Evolutionary conservation across 2,113 vertebrate species (phyloP), one percentile per base, ranked within the genome.

Genomic region (Sinosuthora webbiana): DNA sequence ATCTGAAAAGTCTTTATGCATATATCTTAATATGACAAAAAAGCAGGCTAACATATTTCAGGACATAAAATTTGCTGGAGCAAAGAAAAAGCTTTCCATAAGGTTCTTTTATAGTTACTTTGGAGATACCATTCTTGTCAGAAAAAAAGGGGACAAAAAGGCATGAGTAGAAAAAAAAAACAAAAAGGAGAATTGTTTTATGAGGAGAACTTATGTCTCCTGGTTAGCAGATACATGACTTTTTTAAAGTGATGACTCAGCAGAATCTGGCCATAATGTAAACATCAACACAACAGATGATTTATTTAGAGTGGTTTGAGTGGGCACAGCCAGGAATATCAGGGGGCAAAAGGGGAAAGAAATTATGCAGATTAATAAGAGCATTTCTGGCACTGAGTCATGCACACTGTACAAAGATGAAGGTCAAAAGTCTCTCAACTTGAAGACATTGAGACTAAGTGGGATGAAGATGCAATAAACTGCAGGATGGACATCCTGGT

Each of bases 161-260:
- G 3, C 13, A 23, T 3, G 2, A 67, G 7, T 20, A 62, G 21
- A 17, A 68, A 82, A 73, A 69, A 76, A 82, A 78, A 63, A 41
- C 9, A 69, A 90, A 82, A 23, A n/a, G 17, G 20, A 83, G 14
- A 81, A 74, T 31, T 39, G 6, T 14, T 94, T 77, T 42, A 69
- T 59, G 59, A 86, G 53, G 37, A 69, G 47, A 93, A 83, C 80
- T 74, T 64, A n/a, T 30, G 18, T 69, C 28, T 69, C 55, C 55
- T 73, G 37, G 12, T 49, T 88, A 76, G 47, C 37, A 90, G 47
- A 59, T 27, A 57, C 3, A 23, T 62, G 1, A 9, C 22, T 77
- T 90, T 77, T 78, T 71, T 44, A 35, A 93, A 88, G 59, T n/a
- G 49, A 70, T 95, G 67, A 94, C 47, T 90, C 70, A 86, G 71